phyloP scores from a whole-genome alignment of 2,113 vertebrate genomes.

The Empidonax alnorum region DNA sequence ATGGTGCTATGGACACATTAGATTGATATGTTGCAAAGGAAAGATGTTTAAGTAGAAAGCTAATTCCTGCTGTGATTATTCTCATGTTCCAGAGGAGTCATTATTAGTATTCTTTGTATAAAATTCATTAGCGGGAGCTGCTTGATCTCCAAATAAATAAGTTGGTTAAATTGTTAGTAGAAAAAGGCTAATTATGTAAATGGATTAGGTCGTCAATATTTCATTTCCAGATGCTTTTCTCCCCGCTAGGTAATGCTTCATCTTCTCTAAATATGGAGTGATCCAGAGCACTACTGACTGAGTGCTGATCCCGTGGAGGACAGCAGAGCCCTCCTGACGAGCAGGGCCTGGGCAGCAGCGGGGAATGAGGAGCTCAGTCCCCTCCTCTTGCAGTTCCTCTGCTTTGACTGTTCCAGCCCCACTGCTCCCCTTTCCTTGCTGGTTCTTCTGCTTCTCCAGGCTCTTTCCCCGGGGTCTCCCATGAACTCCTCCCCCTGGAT shows the following conservation, averaged over 20 bases:
- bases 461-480: neutral
- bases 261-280: conserved; percentile 56
- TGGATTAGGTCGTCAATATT: conserved; percentile 78
- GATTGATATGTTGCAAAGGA: conserved; percentile 83
- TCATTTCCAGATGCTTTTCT: conserved; percentile 74
- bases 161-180: conserved; percentile 78
- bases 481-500: neutral
- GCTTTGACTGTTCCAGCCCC: neutral
- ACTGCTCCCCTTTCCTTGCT: neutral
- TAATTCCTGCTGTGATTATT: conserved; percentile 83
- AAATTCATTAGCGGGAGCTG: conserved; percentile 80
- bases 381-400: conserved; percentile 5
- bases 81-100: conserved; percentile 73
- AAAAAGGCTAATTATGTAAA: conserved; percentile 82
- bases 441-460: neutral
- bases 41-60: conserved; percentile 81
- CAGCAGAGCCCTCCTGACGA: conserved; percentile 2
- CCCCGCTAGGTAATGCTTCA: conserved; percentile 54
- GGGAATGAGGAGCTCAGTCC: neutral
- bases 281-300: conserved; percentile 43
- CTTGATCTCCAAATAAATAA: conserved; percentile 85
- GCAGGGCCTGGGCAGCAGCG: neutral
- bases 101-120: conserved; percentile 81
- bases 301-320: conserved; percentile 20
- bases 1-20: conserved; percentile 85